Conservation (phyloP, 37 sponge, comb jelly and placozoan genomes). For the Halisarca cf. caerulea region DNA sequence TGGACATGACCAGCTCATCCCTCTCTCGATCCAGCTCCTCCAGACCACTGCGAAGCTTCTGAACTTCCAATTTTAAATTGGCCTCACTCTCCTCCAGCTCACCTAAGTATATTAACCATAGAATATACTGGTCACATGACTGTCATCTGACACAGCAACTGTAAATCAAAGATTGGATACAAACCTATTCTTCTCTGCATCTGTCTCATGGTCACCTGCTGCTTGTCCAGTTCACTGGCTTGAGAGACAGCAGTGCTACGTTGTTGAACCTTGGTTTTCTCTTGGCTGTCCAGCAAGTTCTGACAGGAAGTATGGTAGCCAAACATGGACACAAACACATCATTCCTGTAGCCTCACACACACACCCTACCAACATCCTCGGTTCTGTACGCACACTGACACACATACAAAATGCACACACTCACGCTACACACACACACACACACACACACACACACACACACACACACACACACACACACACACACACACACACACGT, state of each 20-base stretch:
- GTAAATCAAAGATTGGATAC: neutral
- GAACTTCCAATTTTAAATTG: slow-evolving; percentile 40
- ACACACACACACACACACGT: too few species aligned
- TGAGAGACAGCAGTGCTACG: neutral
- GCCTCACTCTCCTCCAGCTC: slow-evolving; percentile 51
- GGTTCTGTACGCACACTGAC: too few species aligned
- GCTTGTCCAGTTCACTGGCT: slow-evolving; percentile 2
- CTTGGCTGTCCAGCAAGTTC: slow-evolving; percentile 7
- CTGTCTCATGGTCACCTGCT: slow-evolving; percentile 43
- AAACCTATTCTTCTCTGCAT: slow-evolving; percentile 34
- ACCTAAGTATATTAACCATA: slow-evolving; percentile 2
- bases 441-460: too few species aligned
- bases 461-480: too few species aligned
- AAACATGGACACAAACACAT: neutral
- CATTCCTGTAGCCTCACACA: too few species aligned
- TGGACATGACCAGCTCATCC: slow-evolving; percentile 53
- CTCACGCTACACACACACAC: too few species aligned
- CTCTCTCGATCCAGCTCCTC: slow-evolving; percentile 61
- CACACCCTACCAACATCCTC: too few species aligned
- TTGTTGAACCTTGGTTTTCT: neutral
- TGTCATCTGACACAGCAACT: neutral
- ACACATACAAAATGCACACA: too few species aligned
- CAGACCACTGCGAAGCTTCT: slow-evolving; percentile 57
- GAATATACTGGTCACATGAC: neutral
- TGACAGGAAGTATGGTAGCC: neutral